Percentiles rank a stretch among this genome's conserved stretches.
Evolutionary conservation across 2,888 invertebrate genomes (phyloP).

Genomic region (Microctonus aethiopoides): DNA sequence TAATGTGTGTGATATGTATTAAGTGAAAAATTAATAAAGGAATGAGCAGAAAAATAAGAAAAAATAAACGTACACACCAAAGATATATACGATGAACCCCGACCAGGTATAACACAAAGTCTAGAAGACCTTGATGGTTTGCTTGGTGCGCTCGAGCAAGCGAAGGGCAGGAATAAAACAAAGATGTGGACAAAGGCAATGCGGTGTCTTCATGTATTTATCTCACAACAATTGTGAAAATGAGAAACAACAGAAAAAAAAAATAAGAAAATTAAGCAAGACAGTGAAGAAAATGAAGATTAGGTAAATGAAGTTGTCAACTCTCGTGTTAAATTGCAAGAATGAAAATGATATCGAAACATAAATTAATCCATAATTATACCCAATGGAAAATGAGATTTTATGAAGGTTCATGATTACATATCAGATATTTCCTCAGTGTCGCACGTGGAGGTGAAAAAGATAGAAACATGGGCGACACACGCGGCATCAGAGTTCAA

Average conservation of each 20-base stretch:
- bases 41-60: too few relatives aligned
- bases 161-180: slow-evolving; percentile 26
- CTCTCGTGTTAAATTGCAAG: neutral
- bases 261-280: neutral
- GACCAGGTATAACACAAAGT: slow-evolving; percentile 18
- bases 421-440: neutral
- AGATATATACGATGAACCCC: slow-evolving; percentile 16
- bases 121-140: slow-evolving; percentile 9
- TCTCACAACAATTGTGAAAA: slow-evolving; percentile 3
- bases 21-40: neutral
- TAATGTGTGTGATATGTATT: neutral
- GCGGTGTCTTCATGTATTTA: slow-evolving; percentile 8
- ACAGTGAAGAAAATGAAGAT: neutral
- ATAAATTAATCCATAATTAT: neutral
- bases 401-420: neutral
- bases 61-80: neutral
- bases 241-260: neutral
- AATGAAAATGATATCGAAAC: neutral
- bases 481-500: slow-evolving; percentile 24
- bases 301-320: slow-evolving; percentile 8
- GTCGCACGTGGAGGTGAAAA: neutral
- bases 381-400: neutral
- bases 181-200: slow-evolving; percentile 13
- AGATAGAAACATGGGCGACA: neutral
- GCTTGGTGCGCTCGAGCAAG: neutral